A percentile compares a stretch with the other conserved stretches of the same genome.
phyloP scores from a whole-genome alignment of 1,140 invertebrate species.

The Acromyrmex echinatior region DNA sequence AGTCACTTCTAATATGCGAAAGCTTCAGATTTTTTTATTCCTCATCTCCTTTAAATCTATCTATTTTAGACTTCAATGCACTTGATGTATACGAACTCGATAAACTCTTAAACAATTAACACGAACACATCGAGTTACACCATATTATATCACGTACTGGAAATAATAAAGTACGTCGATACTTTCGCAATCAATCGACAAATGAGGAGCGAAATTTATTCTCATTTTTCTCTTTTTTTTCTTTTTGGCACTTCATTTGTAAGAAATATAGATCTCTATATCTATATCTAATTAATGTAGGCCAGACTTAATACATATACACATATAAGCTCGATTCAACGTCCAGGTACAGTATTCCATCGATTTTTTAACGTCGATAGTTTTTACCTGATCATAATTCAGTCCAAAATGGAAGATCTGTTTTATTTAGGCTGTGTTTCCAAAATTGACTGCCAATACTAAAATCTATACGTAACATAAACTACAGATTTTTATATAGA shows the following conservation, averaged over 20 bases:
- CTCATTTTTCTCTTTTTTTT: constrained; percentile 5
- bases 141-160: constrained; percentile 42
- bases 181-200: constrained; percentile 46
- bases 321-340: constrained; percentile 71
- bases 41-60: background rate
- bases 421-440: background rate
- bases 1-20: constrained; percentile 3
- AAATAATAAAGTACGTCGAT: constrained; percentile 53
- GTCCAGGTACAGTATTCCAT: constrained; percentile 64
- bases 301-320: constrained; percentile 65
- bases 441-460: too few species aligned
- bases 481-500: too few species aligned
- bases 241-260: constrained; percentile 66
- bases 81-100: background rate
- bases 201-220: constrained; percentile 42
- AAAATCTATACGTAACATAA: too few species aligned
- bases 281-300: constrained; percentile 60
- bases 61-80: background rate
- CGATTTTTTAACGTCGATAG: constrained; percentile 11
- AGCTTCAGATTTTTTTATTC: background rate
- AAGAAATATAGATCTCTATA: constrained; percentile 65
- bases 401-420: background rate
- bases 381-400: constrained; percentile 2
- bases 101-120: constrained; percentile 53
- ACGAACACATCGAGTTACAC: constrained; percentile 68